These are phyloP conservation scores for Coccyzus lansbergi DNA, from an alignment of 2,797 vertebrate genomes.

Conservation along the genomic window DNA sequence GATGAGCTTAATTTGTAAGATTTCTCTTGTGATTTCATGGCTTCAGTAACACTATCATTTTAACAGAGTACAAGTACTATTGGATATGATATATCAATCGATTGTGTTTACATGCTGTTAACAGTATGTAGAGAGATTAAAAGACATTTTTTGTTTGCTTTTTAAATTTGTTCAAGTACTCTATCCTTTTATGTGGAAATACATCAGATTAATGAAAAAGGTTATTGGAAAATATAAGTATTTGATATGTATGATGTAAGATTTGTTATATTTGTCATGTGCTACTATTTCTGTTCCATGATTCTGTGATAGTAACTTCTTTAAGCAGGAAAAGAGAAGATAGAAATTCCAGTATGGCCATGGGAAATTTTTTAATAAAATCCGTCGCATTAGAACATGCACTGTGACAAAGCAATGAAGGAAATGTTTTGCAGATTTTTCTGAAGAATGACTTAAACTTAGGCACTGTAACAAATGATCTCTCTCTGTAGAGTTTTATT, in stretches of 20 bases:
- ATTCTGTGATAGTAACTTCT: not conserved
- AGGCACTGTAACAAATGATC: not conserved
- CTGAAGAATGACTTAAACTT: not conserved
- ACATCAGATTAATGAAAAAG: not conserved
- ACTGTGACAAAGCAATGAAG: not conserved
- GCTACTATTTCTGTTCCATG: not conserved
- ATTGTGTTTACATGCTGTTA: not conserved
- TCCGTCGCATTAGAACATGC: not conserved
- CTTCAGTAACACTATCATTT: not conserved
- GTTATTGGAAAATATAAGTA: accelerated
- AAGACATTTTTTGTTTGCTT: not conserved
- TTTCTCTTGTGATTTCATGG: not conserved
- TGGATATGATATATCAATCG: not conserved
- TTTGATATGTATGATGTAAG: not conserved
- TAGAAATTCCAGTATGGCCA: not conserved
- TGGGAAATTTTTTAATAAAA: not conserved
- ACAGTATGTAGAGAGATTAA: not conserved
- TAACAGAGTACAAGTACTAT: not conserved
- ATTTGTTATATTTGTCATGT: not conserved
- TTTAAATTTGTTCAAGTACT: not conserved
- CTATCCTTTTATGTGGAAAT: not conserved
- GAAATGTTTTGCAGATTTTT: not conserved
- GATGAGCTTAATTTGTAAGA: not conserved
- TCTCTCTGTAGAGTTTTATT: not conserved
- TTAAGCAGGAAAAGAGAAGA: not conserved